These are phyloP conservation scores for Centruroides vittatus DNA, from an alignment of 1,140 invertebrate species.

Conservation along the genomic window DNA sequence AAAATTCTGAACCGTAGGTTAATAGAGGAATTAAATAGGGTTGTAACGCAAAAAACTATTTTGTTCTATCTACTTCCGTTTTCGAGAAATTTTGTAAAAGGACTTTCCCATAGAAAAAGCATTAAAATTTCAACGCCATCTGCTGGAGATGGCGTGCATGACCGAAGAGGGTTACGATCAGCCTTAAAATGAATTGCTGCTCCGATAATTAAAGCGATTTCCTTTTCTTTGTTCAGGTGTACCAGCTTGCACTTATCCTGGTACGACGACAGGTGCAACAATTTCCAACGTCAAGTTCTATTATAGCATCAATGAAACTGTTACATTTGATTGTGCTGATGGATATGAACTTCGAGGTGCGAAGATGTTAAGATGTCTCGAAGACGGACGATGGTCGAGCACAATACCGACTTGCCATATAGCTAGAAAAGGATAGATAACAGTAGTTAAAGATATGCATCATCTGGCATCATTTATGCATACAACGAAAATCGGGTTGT, in stretches of 20 bases:
- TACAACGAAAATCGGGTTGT: too few species aligned
- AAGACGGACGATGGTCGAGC: slow-evolving; percentile 71
- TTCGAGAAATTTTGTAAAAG: too few species aligned
- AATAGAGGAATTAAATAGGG: too few species aligned
- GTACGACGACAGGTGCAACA: slow-evolving; percentile 59
- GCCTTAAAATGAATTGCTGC: background rate
- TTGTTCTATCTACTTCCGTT: too few species aligned
- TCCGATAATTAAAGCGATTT: background rate
- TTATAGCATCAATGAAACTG: slow-evolving; percentile 67
- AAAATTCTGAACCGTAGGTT: too few species aligned
- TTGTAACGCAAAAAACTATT: too few species aligned
- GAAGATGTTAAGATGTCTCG: slow-evolving; percentile 55
- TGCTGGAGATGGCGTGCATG: too few species aligned
- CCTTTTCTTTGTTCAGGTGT: slow-evolving; percentile 6
- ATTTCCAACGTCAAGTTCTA: slow-evolving; percentile 70
- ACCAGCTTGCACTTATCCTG: slow-evolving; percentile 61
- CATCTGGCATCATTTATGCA: too few species aligned
- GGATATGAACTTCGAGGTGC: slow-evolving; percentile 57
- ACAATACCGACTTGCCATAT: slow-evolving; percentile 44
- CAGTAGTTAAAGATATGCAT: background rate
- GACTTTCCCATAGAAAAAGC: too few species aligned
- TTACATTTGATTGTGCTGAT: slow-evolving; percentile 65
- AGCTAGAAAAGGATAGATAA: slow-evolving; percentile 9
- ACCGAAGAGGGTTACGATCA: background rate
- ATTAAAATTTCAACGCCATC: too few species aligned